Conservation (phyloP, 2,797 vertebrate genomes). For the Platalea minor region DNA sequence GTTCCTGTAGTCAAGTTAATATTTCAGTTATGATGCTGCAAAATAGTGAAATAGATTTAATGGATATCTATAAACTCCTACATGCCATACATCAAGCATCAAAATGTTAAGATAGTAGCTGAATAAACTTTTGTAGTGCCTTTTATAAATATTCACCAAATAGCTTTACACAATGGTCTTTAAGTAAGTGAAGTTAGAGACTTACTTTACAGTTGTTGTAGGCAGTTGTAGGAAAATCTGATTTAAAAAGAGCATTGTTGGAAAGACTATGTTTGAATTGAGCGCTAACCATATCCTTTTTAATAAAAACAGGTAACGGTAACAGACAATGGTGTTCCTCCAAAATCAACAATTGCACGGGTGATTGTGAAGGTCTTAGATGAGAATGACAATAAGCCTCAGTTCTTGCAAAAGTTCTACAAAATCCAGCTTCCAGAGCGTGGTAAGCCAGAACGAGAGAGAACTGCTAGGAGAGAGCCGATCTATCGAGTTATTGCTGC, state of each 20-base stretch:
- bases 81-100: not conserved
- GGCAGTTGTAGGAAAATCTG: not conserved
- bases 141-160: not conserved
- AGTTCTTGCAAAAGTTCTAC: conserved; percentile 97
- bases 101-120: not conserved
- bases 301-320: conserved; percentile 83
- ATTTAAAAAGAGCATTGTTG: not conserved
- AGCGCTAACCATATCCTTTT: not conserved
- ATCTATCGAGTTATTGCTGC: conserved; percentile 92
- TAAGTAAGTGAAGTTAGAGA: not conserved
- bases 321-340: conserved; percentile 85
- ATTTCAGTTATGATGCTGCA: not conserved
- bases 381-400: conserved; percentile 94
- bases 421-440: conserved; percentile 92
- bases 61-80: not conserved
- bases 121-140: not conserved
- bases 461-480: conserved; percentile 82
- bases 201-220: not conserved
- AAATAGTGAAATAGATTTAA: not conserved
- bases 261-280: not conserved
- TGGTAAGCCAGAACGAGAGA: conserved; percentile 84
- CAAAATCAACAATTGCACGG: conserved; percentile 86
- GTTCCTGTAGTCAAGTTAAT: not conserved
- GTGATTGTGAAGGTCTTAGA: conserved; percentile 93
- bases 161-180: not conserved